Percentiles rank a stretch among this genome's conserved stretches.
Conservation (phyloP, 2,888 invertebrate genomes). For the Seira sanloemensis region DNA sequence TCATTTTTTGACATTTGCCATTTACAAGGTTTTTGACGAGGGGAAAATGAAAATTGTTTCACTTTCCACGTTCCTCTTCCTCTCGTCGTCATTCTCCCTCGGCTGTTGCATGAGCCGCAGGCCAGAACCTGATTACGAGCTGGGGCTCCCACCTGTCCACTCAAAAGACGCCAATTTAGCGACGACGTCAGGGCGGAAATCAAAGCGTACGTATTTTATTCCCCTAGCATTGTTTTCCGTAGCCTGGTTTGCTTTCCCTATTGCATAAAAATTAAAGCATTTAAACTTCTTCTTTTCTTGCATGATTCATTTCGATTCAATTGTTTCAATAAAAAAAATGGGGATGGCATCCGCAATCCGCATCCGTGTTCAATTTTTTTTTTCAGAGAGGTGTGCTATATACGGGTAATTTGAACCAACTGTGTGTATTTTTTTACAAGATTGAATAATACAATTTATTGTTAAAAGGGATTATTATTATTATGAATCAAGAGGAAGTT, state of each 20-base stretch:
- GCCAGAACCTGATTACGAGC: neutral
- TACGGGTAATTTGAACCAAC: too few species aligned
- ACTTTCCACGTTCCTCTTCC: neutral
- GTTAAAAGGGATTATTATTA: too few species aligned
- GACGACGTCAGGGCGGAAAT: neutral
- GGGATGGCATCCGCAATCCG: too few species aligned
- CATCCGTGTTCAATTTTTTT: neutral
- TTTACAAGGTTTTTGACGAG: neutral
- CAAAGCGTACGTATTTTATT: neutral
- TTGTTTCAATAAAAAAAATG: neutral
- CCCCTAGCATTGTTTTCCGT: neutral
- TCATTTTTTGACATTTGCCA: neutral
- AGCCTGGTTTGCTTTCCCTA: conserved; percentile 4
- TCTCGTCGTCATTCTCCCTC: neutral
- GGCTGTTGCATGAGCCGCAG: neutral
- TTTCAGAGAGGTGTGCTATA: too few species aligned
- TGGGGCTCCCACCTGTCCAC: neutral
- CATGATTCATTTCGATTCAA: neutral
- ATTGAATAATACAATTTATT: too few species aligned
- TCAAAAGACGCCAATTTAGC: neutral
- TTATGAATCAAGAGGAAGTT: neutral
- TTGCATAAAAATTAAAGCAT: neutral
- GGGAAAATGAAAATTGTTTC: neutral
- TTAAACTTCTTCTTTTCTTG: too few species aligned
- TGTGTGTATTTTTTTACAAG: too few species aligned